Evolutionary conservation across 2,113 vertebrate genomes (phyloP).

Genomic region (Ctenodactylus gundi): DNA sequence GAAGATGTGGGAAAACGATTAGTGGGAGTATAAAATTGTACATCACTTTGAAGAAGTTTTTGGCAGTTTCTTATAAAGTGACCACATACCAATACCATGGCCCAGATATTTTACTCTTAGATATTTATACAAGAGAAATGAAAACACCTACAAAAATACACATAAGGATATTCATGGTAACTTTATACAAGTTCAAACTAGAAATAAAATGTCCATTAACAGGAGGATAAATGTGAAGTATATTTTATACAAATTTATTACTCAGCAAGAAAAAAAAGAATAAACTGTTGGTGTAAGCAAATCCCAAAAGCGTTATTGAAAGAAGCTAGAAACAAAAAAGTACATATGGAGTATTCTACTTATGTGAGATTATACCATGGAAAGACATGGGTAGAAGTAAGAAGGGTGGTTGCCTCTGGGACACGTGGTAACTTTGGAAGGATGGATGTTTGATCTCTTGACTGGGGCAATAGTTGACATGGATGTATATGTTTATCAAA

Average conservation of each 20-base stretch:
- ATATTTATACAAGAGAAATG: constrained; percentile 15
- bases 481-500: neutral
- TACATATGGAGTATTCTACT: neutral
- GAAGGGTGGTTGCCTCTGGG: neutral
- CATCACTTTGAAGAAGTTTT: neutral
- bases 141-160: neutral
- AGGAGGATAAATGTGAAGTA: neutral
- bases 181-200: neutral
- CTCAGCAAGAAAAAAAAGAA: constrained; percentile 1
- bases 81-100: neutral
- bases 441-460: neutral
- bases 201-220: neutral
- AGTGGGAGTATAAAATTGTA: constrained; percentile 6
- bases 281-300: neutral
- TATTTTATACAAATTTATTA: constrained; percentile 18
- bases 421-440: neutral
- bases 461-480: neutral
- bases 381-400: neutral
- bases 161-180: constrained; percentile 2
- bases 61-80: constrained; percentile 25
- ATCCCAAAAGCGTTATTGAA: neutral
- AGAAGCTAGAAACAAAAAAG: constrained; percentile 19
- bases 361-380: neutral
- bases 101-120: constrained; percentile 47
- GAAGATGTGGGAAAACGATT: neutral